Evolutionary conservation across 1,140 invertebrate genomes (phyloP).

Genomic region (Zophobas atratus): DNA sequence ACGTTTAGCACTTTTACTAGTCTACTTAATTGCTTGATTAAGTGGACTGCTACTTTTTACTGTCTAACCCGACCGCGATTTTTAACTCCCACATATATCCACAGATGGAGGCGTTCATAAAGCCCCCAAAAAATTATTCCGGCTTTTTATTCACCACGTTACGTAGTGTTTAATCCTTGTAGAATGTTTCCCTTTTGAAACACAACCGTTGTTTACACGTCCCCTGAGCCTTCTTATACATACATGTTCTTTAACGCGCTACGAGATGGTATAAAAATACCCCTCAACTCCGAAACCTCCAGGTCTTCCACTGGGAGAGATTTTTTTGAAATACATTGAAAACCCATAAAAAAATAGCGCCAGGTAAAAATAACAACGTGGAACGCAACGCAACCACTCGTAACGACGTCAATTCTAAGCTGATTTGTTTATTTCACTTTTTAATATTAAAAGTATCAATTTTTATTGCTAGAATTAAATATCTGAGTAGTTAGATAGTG

Average conservation of each 20-base stretch:
- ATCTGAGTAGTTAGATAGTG: too few species aligned
- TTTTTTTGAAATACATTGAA: slow-evolving; percentile 38
- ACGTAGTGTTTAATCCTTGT: slow-evolving; percentile 46
- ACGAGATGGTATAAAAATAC: slow-evolving; percentile 44
- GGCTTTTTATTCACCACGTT: slow-evolving; percentile 44
- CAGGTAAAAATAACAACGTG: not conserved
- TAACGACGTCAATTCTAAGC: not conserved
- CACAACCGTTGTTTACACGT: slow-evolving; percentile 47
- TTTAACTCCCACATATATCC: not conserved
- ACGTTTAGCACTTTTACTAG: slow-evolving; percentile 8
- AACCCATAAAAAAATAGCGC: slow-evolving; percentile 9
- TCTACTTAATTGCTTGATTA: slow-evolving; percentile 17
- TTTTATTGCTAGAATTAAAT: too few species aligned
- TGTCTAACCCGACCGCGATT: not conserved
- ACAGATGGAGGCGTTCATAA: not conserved
- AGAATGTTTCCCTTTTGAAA: slow-evolving; percentile 48
- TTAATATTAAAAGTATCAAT: not conserved
- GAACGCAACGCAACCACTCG: not conserved
- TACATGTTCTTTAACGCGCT: slow-evolving; percentile 44
- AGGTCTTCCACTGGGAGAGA: slow-evolving; percentile 8
- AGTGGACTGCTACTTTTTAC: slow-evolving; percentile 17
- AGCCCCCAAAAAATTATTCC: slow-evolving; percentile 37
- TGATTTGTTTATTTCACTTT: not conserved
- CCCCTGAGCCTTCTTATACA: slow-evolving; percentile 48
- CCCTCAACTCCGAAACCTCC: slow-evolving; percentile 10